phyloP scores from a whole-genome alignment of 2,888 invertebrate species.

The Drosophila parthenogenetica region DNA sequence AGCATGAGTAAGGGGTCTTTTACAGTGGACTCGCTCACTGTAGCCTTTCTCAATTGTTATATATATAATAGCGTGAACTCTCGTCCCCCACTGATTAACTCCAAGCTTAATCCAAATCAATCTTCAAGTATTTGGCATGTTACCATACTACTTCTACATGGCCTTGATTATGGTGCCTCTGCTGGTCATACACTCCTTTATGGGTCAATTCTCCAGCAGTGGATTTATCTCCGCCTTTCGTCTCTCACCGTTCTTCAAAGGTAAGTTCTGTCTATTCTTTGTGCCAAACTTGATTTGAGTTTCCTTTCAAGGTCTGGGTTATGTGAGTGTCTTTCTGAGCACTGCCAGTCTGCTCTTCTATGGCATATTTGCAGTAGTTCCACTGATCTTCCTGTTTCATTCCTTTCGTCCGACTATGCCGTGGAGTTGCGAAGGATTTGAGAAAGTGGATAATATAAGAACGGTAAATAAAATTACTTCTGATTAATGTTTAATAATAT shows the following conservation, averaged over 20 bases:
- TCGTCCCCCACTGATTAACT: too few relatives aligned
- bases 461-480: conserved; percentile 42
- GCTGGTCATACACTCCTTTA: conserved; percentile 93
- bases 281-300: neutral
- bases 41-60: too few relatives aligned
- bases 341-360: conserved; percentile 92
- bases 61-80: too few relatives aligned
- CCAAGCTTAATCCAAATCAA: too few relatives aligned
- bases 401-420: conserved; percentile 89
- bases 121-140: conserved; percentile 66
- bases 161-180: conserved; percentile 93
- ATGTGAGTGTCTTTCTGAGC: conserved; percentile 91
- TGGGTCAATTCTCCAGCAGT: conserved; percentile 94
- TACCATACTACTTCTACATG: conserved; percentile 84
- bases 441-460: neutral
- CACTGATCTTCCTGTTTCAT: conserved; percentile 91
- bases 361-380: conserved; percentile 93
- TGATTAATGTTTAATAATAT: fast-evolving
- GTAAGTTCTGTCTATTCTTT: conserved; percentile 84
- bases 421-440: conserved; percentile 90
- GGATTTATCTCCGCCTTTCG: conserved; percentile 93
- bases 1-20: too few relatives aligned
- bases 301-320: conserved; percentile 90
- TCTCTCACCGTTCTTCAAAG: conserved; percentile 94
- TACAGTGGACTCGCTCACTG: too few relatives aligned